These are phyloP conservation scores for Rachycentron canadum DNA, from an alignment of 2,797 vertebrate genomes.

Conservation along the genomic window DNA sequence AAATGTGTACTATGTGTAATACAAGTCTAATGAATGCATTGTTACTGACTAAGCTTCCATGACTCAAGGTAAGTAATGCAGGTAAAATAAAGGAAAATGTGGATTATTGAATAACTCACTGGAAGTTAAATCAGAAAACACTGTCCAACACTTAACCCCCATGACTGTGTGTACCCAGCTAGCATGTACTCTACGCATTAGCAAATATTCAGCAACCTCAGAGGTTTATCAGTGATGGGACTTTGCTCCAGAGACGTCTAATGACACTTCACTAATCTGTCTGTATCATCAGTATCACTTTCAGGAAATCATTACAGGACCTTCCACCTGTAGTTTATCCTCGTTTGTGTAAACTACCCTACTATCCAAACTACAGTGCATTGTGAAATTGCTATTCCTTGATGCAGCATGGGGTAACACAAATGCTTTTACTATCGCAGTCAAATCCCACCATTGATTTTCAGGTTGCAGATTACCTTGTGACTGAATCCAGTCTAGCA, in stretches of 20 bases:
- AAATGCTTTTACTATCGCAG: constrained; percentile 2
- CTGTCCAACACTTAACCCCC: too few species aligned
- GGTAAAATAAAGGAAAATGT: too few species aligned
- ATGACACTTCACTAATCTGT: neutral
- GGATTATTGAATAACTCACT: neutral
- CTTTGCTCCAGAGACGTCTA: neutral
- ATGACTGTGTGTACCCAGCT: too few species aligned
- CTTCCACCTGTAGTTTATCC: neutral
- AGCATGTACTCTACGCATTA: too few species aligned
- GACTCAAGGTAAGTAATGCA: too few species aligned
- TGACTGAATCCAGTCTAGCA: constrained; percentile 54
- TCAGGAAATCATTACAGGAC: neutral
- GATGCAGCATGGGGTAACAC: constrained; percentile 2
- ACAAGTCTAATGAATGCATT: constrained; percentile 23
- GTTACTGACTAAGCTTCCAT: neutral
- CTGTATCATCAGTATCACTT: neutral
- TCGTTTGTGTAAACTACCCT: neutral
- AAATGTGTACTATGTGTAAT: constrained; percentile 19
- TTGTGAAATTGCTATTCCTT: neutral
- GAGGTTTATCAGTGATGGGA: too few species aligned
- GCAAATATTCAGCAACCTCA: too few species aligned
- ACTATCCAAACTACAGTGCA: neutral
- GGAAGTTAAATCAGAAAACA: neutral
- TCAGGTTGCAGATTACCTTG: constrained; percentile 50
- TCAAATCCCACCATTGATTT: constrained; percentile 22